Evolutionary conservation across 2,797 vertebrate species (phyloP), one percentile per base, ranked within the genome.

Genomic region (Lepilemur ruficaudatus): DNA sequence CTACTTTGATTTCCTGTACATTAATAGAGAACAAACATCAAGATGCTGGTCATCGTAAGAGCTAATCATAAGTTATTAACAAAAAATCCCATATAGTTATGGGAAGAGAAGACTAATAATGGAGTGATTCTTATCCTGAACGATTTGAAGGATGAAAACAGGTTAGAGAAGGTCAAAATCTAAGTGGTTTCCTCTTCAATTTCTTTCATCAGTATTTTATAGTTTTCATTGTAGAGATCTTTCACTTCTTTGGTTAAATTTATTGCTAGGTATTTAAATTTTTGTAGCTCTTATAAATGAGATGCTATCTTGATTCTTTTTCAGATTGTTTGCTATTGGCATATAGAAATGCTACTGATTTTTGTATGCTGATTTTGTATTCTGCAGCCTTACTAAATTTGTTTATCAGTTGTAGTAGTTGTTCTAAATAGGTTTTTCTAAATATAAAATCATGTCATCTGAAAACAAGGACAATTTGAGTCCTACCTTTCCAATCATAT

Each of bases 21-120:
- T 80, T 86, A 83, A 61, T 70, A 78, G 12, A 93, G 55, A 81
- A 79, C 25, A 93, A 91, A 80, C 59, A 65, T 91, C 55, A 82
- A 76, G 23, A 52, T 85, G 61, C 22, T 84, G 2, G 10, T 55
- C 32, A 93, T 35, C 48, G 3, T 50, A 86, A 89, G n/a, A 89
- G 12, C 35, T 43, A 57, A 59, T 65, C 35, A 20, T 72, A 86
- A 73, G 87, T 85, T 69, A 8, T 87, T 83, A 96, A 41, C 59
- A 14, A 30, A 85, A 95, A 94, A 59, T 82, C 35, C 73, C 30
- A 76, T 3, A 20, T 50, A 14, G 28, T 35, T 80, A 30, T 43
- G 20, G 12, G 7, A 94, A 84, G 9, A 73, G 32, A 82, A 89
- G 22, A 52, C 2, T 23, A 89, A 79, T 6, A 92, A 93, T 32